A percentile compares a stretch with the other conserved stretches of the same genome.
Conservation (phyloP, 2,797 vertebrate genomes). For the Microcaecilia unicolor region DNA sequence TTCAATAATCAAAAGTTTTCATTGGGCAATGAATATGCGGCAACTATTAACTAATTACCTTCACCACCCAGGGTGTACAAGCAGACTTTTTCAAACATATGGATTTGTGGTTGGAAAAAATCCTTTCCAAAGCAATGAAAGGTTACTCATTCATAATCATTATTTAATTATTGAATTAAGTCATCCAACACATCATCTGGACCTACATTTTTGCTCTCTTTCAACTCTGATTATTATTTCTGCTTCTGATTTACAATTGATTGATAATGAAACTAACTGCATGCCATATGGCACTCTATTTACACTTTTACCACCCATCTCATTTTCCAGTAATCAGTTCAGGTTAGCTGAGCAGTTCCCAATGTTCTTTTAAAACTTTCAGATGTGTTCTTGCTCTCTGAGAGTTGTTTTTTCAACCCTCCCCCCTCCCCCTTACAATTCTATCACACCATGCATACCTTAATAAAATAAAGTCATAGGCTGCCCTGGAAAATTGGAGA, state of each 20-base stretch:
- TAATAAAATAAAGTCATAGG: no score
- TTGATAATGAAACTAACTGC: conserved; percentile 12
- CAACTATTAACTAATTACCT: no score
- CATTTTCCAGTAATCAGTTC: conserved; percentile 24
- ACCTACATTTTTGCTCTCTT: conserved; percentile 31
- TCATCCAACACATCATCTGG: conserved; percentile 26
- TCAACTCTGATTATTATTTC: conserved; percentile 26
- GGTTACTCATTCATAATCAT: conserved; percentile 26
- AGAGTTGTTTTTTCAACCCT: no score
- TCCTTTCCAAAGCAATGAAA: conserved; percentile 9
- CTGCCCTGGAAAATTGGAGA: no score
- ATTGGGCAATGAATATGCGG: no score
- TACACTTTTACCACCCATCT: conserved; percentile 7
- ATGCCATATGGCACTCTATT: conserved; percentile 14
- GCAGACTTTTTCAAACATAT: no score
- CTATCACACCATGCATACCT: no score
- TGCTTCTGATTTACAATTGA: conserved; percentile 41
- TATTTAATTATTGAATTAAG: conserved; percentile 33
- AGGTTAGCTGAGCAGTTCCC: conserved; percentile 32
- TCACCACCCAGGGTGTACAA: no score
- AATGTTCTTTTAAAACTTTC: conserved; percentile 20
- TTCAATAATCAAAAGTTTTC: no score
- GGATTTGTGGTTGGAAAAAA: no score
- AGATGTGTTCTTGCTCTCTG: no score
- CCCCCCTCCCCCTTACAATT: no score